Evolutionary conservation across 2,797 vertebrate species (phyloP), one percentile per base, ranked within the genome.

Genomic region (Phataginus tetradactyla): DNA sequence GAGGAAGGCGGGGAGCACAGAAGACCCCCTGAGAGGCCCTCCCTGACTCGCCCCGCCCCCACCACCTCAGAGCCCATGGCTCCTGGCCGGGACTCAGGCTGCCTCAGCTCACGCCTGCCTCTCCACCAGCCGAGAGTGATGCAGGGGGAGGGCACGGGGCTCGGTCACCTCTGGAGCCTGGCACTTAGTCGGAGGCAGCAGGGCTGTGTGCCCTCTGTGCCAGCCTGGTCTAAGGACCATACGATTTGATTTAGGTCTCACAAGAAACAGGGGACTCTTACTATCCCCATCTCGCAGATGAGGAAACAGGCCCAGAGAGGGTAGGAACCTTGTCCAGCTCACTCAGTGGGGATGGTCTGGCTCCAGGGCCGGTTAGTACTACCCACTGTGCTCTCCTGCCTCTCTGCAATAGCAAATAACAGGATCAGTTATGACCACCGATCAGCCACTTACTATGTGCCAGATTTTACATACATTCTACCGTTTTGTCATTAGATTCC

Each of bases 111-210:
- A 9, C 6, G 20, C 53, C 72, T n/a, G 10, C 37, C 37, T 3
- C 0, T 0, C 53, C 23, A 1, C 64, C 29, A 64, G 11, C 49
- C 13, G 23, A 20, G 74, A 37, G 8, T n/a, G 8, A 27, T 0
- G 0, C 34, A 4, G 7, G 12, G 18, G 20, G 66, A 37, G 6
- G 11, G 25, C 1, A 4, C 0, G 3, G 37, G 32, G 27, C 49
- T 45, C 34, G 17, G 13, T 37, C 17, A 1, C 25, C 51, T 23
- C 14, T 15, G 17, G 23, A 72, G 55, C n/a, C 37, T 11, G 21
- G 21, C 7, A 1, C 55, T 59, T 29, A 5, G 27, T 7, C 7
- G 32, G 64, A 53, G 84, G 66, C 34, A 9, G 25, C n/a, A 29
- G 69, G 45, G 13, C 7, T 32, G 25, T 25, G 39, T 7, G 1